Base-by-base conservation (phyloP, 2,113 vertebrate species). In the Agelaius phoeniceus region DNA sequence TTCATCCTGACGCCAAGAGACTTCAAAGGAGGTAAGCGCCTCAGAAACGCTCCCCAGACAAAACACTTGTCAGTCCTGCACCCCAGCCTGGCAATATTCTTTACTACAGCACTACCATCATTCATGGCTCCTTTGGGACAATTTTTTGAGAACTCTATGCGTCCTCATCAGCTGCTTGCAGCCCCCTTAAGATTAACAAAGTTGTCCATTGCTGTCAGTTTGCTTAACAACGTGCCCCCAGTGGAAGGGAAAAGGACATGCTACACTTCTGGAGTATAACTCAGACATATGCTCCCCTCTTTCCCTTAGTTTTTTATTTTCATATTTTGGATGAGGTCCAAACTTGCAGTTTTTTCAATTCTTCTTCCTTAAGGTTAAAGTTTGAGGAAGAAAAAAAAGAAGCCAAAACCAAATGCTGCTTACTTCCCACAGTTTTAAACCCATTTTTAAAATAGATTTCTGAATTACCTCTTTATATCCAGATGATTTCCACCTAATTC, bases 21-120 rank as follows among this genome's bases (percentile, higher is more conserved):
- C 96, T 94, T 96, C 95, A 94, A 61, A 57, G 84, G 97, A 97
- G 96, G 94, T 97, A 95, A 98, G 96, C 96, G 66, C 91, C 95
- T 97, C 95, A 93, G 94, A 93, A 96, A 94, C 39, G 80, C 92
- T 89, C 71, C 93, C 87, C 55, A 75, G 89, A 75, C 76, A 89
- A 91, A 93, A 55, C 24, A 65, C 68, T 91, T 76, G 76, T 75
- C 62, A 49, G 76, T 59, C 54, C 88, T 22, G 39, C 82, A 65
- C 44, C 19, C 28, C 49, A 63, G 71, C 0, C 13, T 82, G 77
- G 67, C 91, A 67, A 71, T 87, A 41, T 17, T 93, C 82, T 92
- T 62, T 67, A 84, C 65, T 84, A 13, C 20, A 85, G 78, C 67
- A 44, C 57, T 87, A 3, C 66, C 77, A 74, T 74, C 49, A 8